Evolutionary conservation across 2,888 invertebrate species (phyloP), one percentile per base, ranked within the genome.

Genomic region (Nezara viridula): DNA sequence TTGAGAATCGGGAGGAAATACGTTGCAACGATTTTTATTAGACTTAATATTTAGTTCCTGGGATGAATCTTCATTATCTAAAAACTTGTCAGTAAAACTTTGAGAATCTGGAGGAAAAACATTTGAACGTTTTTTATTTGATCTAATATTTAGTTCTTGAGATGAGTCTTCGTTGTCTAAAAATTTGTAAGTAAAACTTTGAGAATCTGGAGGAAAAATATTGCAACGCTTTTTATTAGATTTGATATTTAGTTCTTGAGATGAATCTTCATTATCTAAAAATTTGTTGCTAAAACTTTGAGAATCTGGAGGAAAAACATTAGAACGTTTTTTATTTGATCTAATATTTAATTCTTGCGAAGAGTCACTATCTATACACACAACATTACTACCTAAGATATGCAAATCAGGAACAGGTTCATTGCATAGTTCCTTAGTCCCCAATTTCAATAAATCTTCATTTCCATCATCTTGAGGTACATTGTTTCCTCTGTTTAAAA

Each of bases 11-110:
- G 73, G 27, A 49, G 88, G 49, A 16, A 88, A 88, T 32, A 88
- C 47, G 73, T 73, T 88, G 19, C 44, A 66, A 12, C 88, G 60
- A n/a, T 88, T 88, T 73, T 88, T 88, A n/a, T 88, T 88, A 7
- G 40, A 60, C 73, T 14, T 66, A 73, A 88, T 73, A 44, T 44
- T 73, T 44, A 44, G 44, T 49, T 88, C 88, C 47, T 88, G 55
- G 16, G 88, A 88, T 2, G 88, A 88, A 19, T 86, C 60, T 7
- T 86, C 50, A 52, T 52, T 37, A 4, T 50, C 47, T 32, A 50
- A 37, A 50, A 24, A 14, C 32, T 50, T 50, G 32, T 86, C 9
- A 32, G 21, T 50, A 88, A 88, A 73, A 66, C 27, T 44, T 88
- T 88, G 27, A 47, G 66, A n/a, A 49, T 88, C 88, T 24, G 86